Evolutionary conservation across 2,888 invertebrate species (phyloP), one percentile per base, ranked within the genome.

Genomic region (Anarsia innoxiella): DNA sequence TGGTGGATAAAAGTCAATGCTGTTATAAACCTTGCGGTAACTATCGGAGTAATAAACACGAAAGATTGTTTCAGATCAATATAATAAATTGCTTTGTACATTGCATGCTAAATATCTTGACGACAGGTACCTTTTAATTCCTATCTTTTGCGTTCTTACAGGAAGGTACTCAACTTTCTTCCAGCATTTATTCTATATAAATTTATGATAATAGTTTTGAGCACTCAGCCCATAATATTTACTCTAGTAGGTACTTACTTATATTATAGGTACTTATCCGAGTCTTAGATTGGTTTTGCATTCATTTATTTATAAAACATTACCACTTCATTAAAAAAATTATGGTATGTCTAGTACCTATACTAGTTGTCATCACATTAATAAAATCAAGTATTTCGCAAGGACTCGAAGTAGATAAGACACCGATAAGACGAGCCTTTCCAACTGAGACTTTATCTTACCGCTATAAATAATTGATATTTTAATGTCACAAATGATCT

Each of bases 401-500:
- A 30, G 40, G 34, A n/a, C n/a, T n/a, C n/a, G n/a, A n/a, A n/a
- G n/a, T 31, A 60, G 55, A 56, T 51, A 36, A 41, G 31, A 14
- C 15, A 38, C 31, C 42, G 53, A 53, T 53, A 63, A 69, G 59
- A 56, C 56, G 53, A 60, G 63, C 66, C 66, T 63, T 66, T 68
- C 54, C 61, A 66, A 71, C 67, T 60, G 59, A 59, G 54, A 63
- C 59, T 56, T 66, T 80, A 80, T 82, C 80, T 75, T 66, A 65
- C 64, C 68, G 62, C 78, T 64, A 80, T 83, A 82, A 82, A 82
- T 82, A 78, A 82, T 80, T 79, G 79, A 82, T 83, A 83, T 83
- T 83, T 78, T 78, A 80, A 79, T 80, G 80, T 78, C 82, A 78
- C 82, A 80, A 80, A 82, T 80, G 77, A 79, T 82, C 80, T 79